phyloP scores from a whole-genome alignment of 1,140 invertebrate species.

The Drosophila biarmipes region DNA sequence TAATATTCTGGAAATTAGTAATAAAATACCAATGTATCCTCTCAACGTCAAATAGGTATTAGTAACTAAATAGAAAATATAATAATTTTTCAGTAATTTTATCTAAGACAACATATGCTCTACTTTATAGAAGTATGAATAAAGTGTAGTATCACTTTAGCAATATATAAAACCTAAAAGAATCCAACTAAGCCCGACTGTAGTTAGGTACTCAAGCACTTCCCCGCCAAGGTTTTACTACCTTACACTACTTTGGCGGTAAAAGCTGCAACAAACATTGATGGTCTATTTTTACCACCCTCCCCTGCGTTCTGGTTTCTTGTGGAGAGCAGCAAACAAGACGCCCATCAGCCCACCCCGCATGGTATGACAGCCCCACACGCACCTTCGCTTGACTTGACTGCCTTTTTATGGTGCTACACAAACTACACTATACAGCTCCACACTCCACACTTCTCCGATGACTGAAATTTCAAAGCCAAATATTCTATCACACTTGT shows the following conservation, averaged over 20 bases:
- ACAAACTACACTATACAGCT: neutral
- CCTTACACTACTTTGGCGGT: neutral
- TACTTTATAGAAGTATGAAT: neutral
- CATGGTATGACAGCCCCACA: conserved; percentile 10
- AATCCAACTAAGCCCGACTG: neutral
- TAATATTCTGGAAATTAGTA: too few relatives aligned
- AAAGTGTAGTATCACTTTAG: neutral
- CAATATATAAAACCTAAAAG: neutral
- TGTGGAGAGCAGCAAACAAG: conserved; percentile 20
- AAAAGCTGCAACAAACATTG: conserved; percentile 5
- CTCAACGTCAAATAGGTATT: too few relatives aligned
- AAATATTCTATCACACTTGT: conserved; percentile 38
- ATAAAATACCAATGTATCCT: too few relatives aligned
- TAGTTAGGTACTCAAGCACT: neutral
- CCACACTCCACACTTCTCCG: neutral
- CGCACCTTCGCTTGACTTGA: conserved; percentile 17
- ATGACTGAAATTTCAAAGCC: conserved; percentile 32
- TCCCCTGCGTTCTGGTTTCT: neutral
- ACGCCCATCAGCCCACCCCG: conserved; percentile 13
- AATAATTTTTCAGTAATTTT: too few relatives aligned
- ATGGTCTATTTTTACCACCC: conserved; percentile 23
- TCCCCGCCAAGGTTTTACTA: neutral
- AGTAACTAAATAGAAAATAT: too few relatives aligned
- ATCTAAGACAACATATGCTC: too few relatives aligned
- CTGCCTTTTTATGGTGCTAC: conserved; percentile 10